Evolutionary conservation across 2,888 invertebrate genomes (phyloP), one percentile per base, ranked within the genome.

Genomic region (Trisateles emortualis): DNA sequence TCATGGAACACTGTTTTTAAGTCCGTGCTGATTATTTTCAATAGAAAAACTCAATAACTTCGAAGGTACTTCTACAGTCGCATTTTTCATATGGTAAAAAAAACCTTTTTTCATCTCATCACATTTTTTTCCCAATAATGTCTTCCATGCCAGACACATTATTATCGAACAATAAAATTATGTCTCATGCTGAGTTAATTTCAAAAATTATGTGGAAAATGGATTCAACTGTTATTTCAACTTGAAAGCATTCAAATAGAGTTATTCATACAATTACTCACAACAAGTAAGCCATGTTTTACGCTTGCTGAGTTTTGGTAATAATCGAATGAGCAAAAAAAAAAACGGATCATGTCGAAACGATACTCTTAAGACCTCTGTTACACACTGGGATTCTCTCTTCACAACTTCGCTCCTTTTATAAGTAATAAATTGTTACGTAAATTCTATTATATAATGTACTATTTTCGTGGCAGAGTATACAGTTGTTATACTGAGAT

Each of bases 281-380:
- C 63, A 61, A 68, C 53, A 63, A 68, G 61, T 69, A 59, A 66
- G 53, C 56, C 62, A 65, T 64, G 58, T 72, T 68, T 66, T 59
- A 74, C 64, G 72, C 64, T 66, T 59, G 51, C 58, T 68, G 71
- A 68, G 40, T 47, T 61, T 61, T 40, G 52, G 57, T 64, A 65
- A 75, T 79, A 76, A 78, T 73, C 70, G 72, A 74, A 73, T 74
- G 74, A 74, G 65, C 66, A 42, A 71, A 74, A 74, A 74, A 71
- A n/a, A n/a, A 74, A 70, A 67, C 61, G 68, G 55, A 52, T 64
- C 68, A 55, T 66, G 52, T 64, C 70, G 64, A 73, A 64, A 73
- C 68, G 72, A 72, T 71, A 71, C 65, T 70, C 58, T 42, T 39
- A 52, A 54, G 52, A 9, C 19, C 4, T 30, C 4, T 30, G 44